These are phyloP conservation scores for Aethes cnicana DNA, from an alignment of 2,888 invertebrate species.

Conservation along the genomic window DNA sequence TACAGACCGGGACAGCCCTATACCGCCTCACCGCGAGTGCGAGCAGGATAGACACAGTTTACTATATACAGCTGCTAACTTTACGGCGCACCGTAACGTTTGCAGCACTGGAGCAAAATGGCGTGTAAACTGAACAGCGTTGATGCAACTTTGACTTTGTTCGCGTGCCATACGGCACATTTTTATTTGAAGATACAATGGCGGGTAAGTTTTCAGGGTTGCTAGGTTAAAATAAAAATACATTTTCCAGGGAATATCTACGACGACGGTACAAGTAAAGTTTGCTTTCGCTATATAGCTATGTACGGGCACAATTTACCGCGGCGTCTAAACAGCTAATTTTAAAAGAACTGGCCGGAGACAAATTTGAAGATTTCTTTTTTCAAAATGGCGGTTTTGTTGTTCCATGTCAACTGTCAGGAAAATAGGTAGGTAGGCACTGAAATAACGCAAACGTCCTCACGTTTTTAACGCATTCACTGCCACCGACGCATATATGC, in stretches of 20 bases:
- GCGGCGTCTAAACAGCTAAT: constrained; percentile 75
- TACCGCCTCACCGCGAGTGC: constrained; percentile 30
- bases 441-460: no score
- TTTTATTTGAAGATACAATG: constrained; percentile 34
- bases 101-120: constrained; percentile 47
- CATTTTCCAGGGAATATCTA: constrained; percentile 79
- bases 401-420: background rate
- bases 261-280: constrained; percentile 74
- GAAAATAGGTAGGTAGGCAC: no score
- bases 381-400: constrained; percentile 26
- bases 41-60: constrained; percentile 57
- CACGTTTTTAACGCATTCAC: no score
- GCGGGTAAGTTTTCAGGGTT: constrained; percentile 50
- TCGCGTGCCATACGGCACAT: constrained; percentile 22
- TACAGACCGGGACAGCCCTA: constrained; percentile 60
- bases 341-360: constrained; percentile 65
- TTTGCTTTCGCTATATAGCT: constrained; percentile 66
- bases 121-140: constrained; percentile 36
- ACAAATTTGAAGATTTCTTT: constrained; percentile 46
- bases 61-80: constrained; percentile 74
- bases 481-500: no score
- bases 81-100: constrained; percentile 59
- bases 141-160: constrained; percentile 39
- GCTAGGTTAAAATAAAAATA: constrained; percentile 75
- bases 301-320: constrained; percentile 59